phyloP scores from a whole-genome alignment of 2,113 vertebrate species.

The pig (Sus scrofa) region DNA sequence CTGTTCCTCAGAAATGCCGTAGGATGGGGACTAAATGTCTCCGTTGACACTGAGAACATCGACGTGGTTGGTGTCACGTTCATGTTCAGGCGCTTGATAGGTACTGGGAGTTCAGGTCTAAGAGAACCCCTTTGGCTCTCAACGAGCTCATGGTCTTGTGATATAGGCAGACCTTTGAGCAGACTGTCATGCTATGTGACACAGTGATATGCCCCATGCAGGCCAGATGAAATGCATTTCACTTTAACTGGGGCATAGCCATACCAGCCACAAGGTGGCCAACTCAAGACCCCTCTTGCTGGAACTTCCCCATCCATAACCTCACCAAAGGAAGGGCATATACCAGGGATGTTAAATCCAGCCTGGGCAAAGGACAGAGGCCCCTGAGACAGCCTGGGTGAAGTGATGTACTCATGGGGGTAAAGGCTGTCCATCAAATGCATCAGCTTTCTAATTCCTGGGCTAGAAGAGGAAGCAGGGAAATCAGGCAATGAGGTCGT shows the following conservation, averaged over 20 bases:
- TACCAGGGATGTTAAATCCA: too few relatives aligned
- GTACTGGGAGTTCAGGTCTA: not conserved
- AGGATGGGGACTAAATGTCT: not conserved
- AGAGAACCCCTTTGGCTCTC: not conserved
- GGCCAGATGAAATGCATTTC: not conserved
- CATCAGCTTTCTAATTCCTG: not conserved
- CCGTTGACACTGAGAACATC: not conserved
- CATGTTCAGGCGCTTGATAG: not conserved
- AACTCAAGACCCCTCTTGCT: not conserved
- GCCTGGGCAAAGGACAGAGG: not conserved
- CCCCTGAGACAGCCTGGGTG: not conserved
- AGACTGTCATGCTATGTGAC: not conserved
- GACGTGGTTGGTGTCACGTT: rapidly evolving
- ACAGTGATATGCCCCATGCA: not conserved
- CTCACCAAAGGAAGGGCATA: not conserved
- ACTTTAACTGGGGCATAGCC: not conserved
- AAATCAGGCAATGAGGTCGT: not conserved
- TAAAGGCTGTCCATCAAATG: not conserved
- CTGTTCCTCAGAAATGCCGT: not conserved
- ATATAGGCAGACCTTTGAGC: not conserved
- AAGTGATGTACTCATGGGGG: not conserved
- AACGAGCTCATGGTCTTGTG: not conserved
- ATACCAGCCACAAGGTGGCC: not conserved
- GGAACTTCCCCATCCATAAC: not conserved
- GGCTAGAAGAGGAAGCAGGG: not conserved